Evolutionary conservation across 1,140 invertebrate species (phyloP).

Genomic region (Lasioglossum albipes): DNA sequence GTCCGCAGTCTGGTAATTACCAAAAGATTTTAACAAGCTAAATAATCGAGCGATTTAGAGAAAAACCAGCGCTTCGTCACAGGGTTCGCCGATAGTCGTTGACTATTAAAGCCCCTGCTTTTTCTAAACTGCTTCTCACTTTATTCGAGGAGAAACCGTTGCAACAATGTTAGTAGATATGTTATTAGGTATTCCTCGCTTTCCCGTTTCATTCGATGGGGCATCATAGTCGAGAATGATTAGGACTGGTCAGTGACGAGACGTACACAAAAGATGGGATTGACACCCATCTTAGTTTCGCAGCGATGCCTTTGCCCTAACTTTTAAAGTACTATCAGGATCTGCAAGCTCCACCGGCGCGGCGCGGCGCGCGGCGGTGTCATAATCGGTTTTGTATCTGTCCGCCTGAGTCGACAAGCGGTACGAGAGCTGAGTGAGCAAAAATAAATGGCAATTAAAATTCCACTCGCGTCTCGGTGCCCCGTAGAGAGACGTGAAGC

Average conservation of each 20-base stretch:
- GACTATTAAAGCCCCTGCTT: no score
- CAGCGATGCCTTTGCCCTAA: no score
- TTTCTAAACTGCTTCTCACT: no score
- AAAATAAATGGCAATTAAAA: conserved; percentile 67
- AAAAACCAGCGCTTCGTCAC: no score
- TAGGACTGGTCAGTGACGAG: conserved; percentile 52
- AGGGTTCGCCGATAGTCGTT: no score
- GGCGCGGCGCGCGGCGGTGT: conserved; percentile 33
- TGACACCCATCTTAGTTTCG: no score
- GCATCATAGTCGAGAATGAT: conserved; percentile 21
- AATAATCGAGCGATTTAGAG: no score
- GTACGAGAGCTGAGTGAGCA: conserved; percentile 50
- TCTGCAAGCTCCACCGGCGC: conserved; percentile 55
- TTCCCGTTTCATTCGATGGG: background rate
- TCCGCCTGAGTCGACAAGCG: conserved; percentile 47
- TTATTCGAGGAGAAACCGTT: no score
- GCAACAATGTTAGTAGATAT: no score
- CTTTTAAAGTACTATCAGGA: conserved; percentile 51
- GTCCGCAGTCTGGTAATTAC: no score
- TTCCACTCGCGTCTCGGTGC: conserved; percentile 59
- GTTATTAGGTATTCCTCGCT: conserved; percentile 41
- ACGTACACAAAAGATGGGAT: background rate
- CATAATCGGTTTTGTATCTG: conserved; percentile 64
- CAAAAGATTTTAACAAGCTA: no score
- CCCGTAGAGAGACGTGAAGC: conserved; percentile 43